A percentile compares a stretch with the other conserved stretches of the same genome.
These are phyloP conservation scores for Nymphalis polychloros DNA, from an alignment of 2,888 invertebrate species.

Conservation along the genomic window DNA sequence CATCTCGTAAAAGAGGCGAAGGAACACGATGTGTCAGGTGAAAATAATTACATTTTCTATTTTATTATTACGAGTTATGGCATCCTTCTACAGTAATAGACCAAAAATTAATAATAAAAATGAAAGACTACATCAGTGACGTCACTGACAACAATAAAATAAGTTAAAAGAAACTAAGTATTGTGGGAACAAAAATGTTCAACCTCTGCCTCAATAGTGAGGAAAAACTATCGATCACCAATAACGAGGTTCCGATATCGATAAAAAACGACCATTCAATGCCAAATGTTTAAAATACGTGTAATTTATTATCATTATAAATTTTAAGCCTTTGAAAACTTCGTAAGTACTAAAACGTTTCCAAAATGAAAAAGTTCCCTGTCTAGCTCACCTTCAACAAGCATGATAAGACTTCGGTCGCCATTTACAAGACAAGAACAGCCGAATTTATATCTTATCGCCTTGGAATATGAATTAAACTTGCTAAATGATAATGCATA, in stretches of 20 bases:
- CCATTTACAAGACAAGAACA: constrained; percentile 33
- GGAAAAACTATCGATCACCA: not conserved
- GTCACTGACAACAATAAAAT: no score
- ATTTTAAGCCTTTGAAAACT: constrained; percentile 43
- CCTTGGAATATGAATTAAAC: constrained; percentile 36
- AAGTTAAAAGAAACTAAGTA: no score
- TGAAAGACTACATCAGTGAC: no score
- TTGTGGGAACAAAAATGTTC: no score
- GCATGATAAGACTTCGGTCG: constrained; percentile 47
- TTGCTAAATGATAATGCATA: constrained; percentile 30
- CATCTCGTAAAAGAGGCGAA: no score
- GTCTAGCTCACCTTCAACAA: constrained; percentile 51
- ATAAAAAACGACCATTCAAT: not conserved
- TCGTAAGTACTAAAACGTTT: constrained; percentile 42
- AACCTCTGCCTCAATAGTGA: not conserved
- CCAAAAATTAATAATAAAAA: no score
- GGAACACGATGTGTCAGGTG: no score
- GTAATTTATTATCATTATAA: constrained; percentile 32
- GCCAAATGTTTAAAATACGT: constrained; percentile 5
- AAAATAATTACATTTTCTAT: no score
- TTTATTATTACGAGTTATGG: no score
- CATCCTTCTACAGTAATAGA: no score
- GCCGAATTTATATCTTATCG: constrained; percentile 35
- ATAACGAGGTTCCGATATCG: constrained; percentile 1
- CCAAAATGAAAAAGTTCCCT: constrained; percentile 47